Percentiles rank a stretch among this genome's conserved stretches.
Evolutionary conservation across 1,140 invertebrate genomes (phyloP).

Genomic region (Elysia chlorotica): DNA sequence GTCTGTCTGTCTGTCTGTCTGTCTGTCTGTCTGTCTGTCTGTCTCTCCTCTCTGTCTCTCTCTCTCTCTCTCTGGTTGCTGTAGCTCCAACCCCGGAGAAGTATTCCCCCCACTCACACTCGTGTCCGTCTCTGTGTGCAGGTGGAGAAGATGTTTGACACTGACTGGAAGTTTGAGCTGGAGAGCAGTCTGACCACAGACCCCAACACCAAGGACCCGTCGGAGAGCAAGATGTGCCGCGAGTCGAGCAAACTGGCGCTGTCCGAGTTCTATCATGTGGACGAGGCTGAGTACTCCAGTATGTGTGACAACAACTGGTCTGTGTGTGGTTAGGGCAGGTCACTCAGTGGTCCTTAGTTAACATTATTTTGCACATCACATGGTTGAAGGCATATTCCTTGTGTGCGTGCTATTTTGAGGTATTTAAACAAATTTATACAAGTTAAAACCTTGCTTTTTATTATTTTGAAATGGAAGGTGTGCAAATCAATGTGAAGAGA

Average conservation of each 20-base stretch:
- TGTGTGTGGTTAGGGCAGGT: too few relatives aligned
- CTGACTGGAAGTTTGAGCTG: slow-evolving; percentile 30
- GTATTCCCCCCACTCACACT: slow-evolving; percentile 15
- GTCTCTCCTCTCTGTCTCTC: neutral
- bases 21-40: neutral
- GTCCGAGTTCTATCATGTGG: slow-evolving; percentile 26
- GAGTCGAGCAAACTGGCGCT: slow-evolving; percentile 22
- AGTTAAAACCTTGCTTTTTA: too few relatives aligned
- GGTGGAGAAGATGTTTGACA: slow-evolving; percentile 44
- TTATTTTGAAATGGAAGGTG: too few relatives aligned
- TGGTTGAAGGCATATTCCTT: too few relatives aligned
- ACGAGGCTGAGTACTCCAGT: slow-evolving; percentile 31
- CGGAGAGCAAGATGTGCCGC: neutral
- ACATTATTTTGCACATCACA: too few relatives aligned
- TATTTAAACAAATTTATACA: too few relatives aligned
- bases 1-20: neutral
- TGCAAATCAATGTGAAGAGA: too few relatives aligned
- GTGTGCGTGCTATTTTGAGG: too few relatives aligned
- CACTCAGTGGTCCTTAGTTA: too few relatives aligned
- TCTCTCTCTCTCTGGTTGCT: neutral
- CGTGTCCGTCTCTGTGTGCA: slow-evolving; percentile 27
- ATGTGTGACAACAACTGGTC: too few relatives aligned
- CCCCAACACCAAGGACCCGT: slow-evolving; percentile 28
- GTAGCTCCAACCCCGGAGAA: neutral
- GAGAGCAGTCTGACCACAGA: slow-evolving; percentile 25